Conservation (phyloP, 1,140 invertebrate species). For the Drosophila virilis region DNA sequence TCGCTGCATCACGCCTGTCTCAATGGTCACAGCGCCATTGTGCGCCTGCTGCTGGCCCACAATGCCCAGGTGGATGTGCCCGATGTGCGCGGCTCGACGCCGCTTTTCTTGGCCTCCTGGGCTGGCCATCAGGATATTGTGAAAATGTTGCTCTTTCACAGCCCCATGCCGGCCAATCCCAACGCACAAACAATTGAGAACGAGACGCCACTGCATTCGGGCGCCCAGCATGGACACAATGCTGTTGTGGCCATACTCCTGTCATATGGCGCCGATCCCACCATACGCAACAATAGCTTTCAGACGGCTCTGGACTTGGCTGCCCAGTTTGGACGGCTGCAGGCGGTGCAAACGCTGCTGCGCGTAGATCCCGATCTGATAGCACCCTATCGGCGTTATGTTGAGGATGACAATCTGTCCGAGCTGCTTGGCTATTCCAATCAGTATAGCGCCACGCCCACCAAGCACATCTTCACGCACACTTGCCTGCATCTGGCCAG, state of each 20-base stretch:
- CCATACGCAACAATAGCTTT: slow-evolving; percentile 93
- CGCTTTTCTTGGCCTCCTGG: slow-evolving; percentile 95
- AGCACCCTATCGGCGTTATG: slow-evolving; percentile 85
- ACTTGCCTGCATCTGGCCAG: slow-evolving; percentile 97
- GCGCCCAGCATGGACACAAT: slow-evolving; percentile 97
- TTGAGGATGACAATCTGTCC: slow-evolving; percentile 17
- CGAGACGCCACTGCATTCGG: slow-evolving; percentile 97
- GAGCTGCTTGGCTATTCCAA: slow-evolving; percentile 46
- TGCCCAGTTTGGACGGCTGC: slow-evolving; percentile 94
- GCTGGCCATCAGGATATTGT: slow-evolving; percentile 94
- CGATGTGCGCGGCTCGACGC: slow-evolving; percentile 93
- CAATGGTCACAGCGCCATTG: slow-evolving; percentile 95
- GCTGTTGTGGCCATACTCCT: slow-evolving; percentile 94
- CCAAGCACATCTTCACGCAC: slow-evolving; percentile 88
- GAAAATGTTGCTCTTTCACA: slow-evolving; percentile 89
- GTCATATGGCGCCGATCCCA: slow-evolving; percentile 94
- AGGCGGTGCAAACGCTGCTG: slow-evolving; percentile 94
- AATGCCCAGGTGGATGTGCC: slow-evolving; percentile 95
- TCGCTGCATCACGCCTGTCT: slow-evolving; percentile 97
- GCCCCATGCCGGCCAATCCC: slow-evolving; percentile 90
- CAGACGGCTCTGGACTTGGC: slow-evolving; percentile 97
- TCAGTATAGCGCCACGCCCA: slow-evolving; percentile 54
- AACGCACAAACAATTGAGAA: slow-evolving; percentile 95
- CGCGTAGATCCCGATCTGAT: slow-evolving; percentile 91
- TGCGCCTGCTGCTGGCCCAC: slow-evolving; percentile 92